Base-by-base conservation (phyloP, 2,888 invertebrate species). In the Serrognathus titanus region DNA sequence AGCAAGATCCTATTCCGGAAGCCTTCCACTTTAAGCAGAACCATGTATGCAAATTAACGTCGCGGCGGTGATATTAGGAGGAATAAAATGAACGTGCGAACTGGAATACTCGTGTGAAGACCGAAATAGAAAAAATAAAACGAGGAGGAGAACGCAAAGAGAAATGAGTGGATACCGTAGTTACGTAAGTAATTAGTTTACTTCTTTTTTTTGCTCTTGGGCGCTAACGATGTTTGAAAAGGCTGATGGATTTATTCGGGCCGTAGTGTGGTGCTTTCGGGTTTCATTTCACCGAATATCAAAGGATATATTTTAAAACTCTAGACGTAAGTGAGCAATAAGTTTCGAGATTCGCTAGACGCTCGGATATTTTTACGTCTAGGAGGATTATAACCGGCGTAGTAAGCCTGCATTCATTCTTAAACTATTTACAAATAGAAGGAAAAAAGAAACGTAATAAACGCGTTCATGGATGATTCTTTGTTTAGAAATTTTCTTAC, bases 131-230 rank as follows among this genome's bases (percentile, higher is more conserved):
- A 31, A 7, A 31, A 31, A 7, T 1, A 31, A 31, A 31, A 31
- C 24, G 24, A 31, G 24, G 24, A 31, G 16, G 16, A 16, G 16
- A 57, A n/a, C n/a, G 24, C 38, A 50, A n/a, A 53, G 49, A 37
- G 48, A 40, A 57, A 70, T 70, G 70, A 70, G 70, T 56, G 63
- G 64, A 63, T 69, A 66, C 58, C 63, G 67, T 54, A 69, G 66
- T 63, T 69, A 69, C 62, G 69, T 69, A 65, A 69, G 69, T 69
- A 60, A 51, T 51, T 54, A 36, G 12, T 48, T 48, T 43, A 36
- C 9, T 37, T 52, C 7, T 24, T 40, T 13, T 10, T 49, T 50
- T 20, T 43, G 35, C 20, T 35, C 11, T n/a, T 20, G 5, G 38
- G 11, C n/a, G n/a, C 11, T 13, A 40, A 12, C 40, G 40, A 12